Evolutionary conservation across 53 echinoderm and acorn worm genomes (phyloP), one percentile per base, ranked within the genome.

Genomic region (Paracentrotus lividus): DNA sequence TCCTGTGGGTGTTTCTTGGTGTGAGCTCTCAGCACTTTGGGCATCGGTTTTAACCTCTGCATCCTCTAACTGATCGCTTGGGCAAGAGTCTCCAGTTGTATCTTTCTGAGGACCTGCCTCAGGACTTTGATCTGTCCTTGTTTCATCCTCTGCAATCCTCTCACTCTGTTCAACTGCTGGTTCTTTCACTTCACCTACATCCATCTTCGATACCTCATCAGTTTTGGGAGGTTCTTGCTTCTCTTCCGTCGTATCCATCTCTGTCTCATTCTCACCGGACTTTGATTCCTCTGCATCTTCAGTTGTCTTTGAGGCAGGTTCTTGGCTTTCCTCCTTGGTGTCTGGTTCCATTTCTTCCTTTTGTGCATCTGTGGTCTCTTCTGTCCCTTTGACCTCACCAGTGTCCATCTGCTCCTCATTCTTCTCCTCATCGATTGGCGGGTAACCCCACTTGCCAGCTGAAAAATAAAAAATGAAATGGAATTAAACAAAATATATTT

Each of bases 401-500:
- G 68, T 68, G 42, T 88, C 57, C 78, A 88, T 77, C 8, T 90
- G 59, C 53, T 86, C 91, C 42, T 36, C 45, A 16, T 47, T 56
- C 45, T 93, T 55, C 20, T 56, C 23, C 3, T 33, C 42, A 20
- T 57, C 85, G 64, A 66, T 29, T 32, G 85, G 81, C 64, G 85
- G 85, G 44, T 85, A 86, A 47, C 86, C 86, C 86, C 86, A 85
- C 5, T 57, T 85, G n/a, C 86, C 93, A 61, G 69, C 86, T 85
- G 44, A 64, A 40, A 69, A 69, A 66, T 2, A 67, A 32, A 31
- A 67, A 67, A 29, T 32, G 6, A 66, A 0, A 32, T 66, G 29
- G 31, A 1, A 58, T 58, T 13, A 0, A 53, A 1, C 10, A 53
- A 54, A 54, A 54, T 13, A 6, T 54, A 18, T 54, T 54, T 18